Conservation (phyloP, 1,140 invertebrate genomes). For the Diorhabda elongata region DNA sequence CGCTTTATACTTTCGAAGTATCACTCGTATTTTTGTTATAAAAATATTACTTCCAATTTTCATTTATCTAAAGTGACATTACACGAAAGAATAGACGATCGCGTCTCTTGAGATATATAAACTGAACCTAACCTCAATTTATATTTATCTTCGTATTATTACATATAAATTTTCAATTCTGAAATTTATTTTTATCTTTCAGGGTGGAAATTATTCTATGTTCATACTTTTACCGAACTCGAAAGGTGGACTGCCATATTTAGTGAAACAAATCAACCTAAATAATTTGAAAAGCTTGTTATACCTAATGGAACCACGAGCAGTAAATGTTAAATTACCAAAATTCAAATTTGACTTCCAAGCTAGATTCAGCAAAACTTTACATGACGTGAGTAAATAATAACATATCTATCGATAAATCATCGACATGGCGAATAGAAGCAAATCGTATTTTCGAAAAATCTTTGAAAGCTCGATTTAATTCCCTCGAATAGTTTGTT, state of each 20-base stretch:
- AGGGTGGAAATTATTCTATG: conserved; percentile 69
- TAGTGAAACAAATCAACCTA: conserved; percentile 59
- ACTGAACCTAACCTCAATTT: too few species aligned
- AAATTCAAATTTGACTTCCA: conserved; percentile 73
- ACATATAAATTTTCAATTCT: too few species aligned
- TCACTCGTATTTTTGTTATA: too few species aligned
- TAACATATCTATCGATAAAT: background rate
- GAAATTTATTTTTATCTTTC: conserved; percentile 31
- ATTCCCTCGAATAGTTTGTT: too few species aligned
- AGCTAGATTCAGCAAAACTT: conserved; percentile 56
- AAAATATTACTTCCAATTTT: too few species aligned
- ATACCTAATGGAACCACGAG: conserved; percentile 54
- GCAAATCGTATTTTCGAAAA: too few species aligned
- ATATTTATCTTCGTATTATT: too few species aligned
- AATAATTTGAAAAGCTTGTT: conserved; percentile 52
- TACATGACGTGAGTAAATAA: conserved; percentile 55
- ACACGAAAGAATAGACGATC: too few species aligned
- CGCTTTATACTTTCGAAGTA: too few species aligned
- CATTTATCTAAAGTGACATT: too few species aligned
- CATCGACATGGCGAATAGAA: background rate
- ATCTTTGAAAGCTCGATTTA: too few species aligned
- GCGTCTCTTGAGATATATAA: too few species aligned
- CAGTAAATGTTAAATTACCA: conserved; percentile 65
- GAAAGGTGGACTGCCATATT: conserved; percentile 54
- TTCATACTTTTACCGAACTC: conserved; percentile 67